phyloP scores from a whole-genome alignment of 64 coral and sea anemone genomes.

The Stichodactyla helianthus region DNA sequence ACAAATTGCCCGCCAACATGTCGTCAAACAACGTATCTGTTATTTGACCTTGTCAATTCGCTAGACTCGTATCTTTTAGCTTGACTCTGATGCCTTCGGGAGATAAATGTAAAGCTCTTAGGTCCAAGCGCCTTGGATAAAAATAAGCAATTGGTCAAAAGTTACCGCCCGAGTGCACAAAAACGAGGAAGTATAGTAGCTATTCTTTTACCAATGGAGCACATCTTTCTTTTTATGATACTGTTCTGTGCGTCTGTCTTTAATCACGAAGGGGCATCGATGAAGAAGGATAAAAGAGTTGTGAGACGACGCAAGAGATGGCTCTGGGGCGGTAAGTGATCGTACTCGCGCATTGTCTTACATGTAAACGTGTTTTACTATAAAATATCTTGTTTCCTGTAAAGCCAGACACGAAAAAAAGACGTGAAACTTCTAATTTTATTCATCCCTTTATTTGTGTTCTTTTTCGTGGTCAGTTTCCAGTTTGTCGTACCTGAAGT shows the following conservation, averaged over 20 bases:
- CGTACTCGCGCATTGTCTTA: background rate
- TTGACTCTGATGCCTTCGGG: slow-evolving; percentile 18
- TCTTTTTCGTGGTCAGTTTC: too few relatives aligned
- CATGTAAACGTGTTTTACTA: background rate
- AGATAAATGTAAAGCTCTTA: slow-evolving; percentile 12
- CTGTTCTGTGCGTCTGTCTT: background rate
- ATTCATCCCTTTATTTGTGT: too few relatives aligned
- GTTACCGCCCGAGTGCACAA: background rate
- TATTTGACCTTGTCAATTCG: slow-evolving; percentile 18
- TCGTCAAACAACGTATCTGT: background rate
- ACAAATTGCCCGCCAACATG: slow-evolving; percentile 23
- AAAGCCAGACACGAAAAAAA: too few relatives aligned
- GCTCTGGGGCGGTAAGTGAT: background rate
- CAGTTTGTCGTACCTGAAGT: too few relatives aligned
- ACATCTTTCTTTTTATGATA: background rate
- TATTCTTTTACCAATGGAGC: background rate
- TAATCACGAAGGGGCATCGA: background rate
- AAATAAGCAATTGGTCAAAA: background rate
- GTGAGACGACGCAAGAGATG: slow-evolving; percentile 8
- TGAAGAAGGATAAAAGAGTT: background rate
- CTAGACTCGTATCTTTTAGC: slow-evolving; percentile 6
- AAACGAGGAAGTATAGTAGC: background rate
- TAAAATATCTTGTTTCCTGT: background rate
- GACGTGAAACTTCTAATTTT: too few relatives aligned
- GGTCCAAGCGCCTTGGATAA: background rate